Base-by-base conservation (phyloP, 2,888 invertebrate genomes). In the Eupithecia tripunctaria region DNA sequence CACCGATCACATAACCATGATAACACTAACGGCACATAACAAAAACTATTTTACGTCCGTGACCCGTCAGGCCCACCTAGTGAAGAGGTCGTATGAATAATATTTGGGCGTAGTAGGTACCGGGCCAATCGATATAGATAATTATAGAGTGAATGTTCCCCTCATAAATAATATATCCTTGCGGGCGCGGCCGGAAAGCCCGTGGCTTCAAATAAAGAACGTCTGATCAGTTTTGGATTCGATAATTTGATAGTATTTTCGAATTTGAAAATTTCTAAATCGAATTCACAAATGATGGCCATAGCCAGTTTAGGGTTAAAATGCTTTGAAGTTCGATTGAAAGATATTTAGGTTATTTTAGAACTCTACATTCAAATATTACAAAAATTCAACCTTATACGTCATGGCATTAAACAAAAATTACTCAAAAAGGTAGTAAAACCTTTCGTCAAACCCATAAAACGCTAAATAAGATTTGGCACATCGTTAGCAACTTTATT, bases 61-160 rank as follows among this genome's bases (percentile, higher is more conserved):
- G 72, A 70, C 72, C 75, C 75, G 21, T 62, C 71, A 71, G 51
- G 68, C 85, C 85, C 82, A 85, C 88, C 86, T 86, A 86, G 84
- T 91, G 90, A 90, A 89, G 92, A 89, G 91, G 88, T 88, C 88
- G 86, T 82, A 89, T 91, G 92, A 92, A 91, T 92, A 93, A 90
- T 91, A 92, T 93, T 93, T 91, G 93, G 92, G 92, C 91, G 92
- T 88, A 89, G 88, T n/a, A n/a, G n/a, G n/a, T 90, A 88, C 85
- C 85, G 84, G 86, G 76, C 85, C 85, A 84, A 93, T 93, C 93
- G 92, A 94, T 93, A 91, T 91, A 75, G 74, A 77, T 80, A 94
- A 94, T 94, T 94, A 94, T 93, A 92, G 90, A 92, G 91, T 91
- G 89, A 91, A 91, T 88, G 82, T 89, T 90, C 91, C 93, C 93